phyloP scores from a whole-genome alignment of 1,140 invertebrate species.

The Cyclina sinensis region DNA sequence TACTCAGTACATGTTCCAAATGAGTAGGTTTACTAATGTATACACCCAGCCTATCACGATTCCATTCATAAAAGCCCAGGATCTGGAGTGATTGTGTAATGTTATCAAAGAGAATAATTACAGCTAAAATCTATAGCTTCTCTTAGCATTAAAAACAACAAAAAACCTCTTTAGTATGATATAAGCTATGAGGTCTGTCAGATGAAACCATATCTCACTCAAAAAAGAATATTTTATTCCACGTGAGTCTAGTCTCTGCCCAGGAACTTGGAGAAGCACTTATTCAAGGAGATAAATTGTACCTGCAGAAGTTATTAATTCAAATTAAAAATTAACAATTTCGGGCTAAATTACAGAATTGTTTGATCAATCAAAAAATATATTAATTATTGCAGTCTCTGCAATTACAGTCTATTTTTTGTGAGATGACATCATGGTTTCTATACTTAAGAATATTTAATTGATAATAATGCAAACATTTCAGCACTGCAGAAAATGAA shows the following conservation, averaged over 20 bases:
- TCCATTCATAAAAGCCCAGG: slow-evolving; percentile 9
- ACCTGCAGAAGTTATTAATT: too few species aligned
- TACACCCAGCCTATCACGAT: slow-evolving; percentile 8
- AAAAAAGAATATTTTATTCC: slow-evolving; percentile 11
- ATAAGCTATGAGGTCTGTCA: not conserved
- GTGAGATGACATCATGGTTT: too few species aligned
- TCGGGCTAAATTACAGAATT: too few species aligned
- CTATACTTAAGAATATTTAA: too few species aligned
- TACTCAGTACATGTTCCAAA: not conserved
- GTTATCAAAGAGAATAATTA: slow-evolving; percentile 24
- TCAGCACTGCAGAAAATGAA: too few species aligned
- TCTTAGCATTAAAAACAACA: not conserved
- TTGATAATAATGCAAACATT: too few species aligned
- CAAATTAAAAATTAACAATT: too few species aligned
- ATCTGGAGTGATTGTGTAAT: not conserved
- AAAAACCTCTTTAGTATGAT: not conserved
- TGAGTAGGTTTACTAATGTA: not conserved
- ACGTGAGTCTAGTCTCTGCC: not conserved
- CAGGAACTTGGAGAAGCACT: not conserved
- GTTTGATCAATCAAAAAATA: too few species aligned
- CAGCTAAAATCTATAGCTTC: not conserved
- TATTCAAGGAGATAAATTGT: not conserved
- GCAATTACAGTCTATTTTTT: too few species aligned
- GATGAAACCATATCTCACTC: not conserved
- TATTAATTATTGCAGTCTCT: too few species aligned